These are phyloP conservation scores for Neolamprologus brichardi DNA, from an alignment of 2,113 vertebrate genomes.

Conservation along the genomic window DNA sequence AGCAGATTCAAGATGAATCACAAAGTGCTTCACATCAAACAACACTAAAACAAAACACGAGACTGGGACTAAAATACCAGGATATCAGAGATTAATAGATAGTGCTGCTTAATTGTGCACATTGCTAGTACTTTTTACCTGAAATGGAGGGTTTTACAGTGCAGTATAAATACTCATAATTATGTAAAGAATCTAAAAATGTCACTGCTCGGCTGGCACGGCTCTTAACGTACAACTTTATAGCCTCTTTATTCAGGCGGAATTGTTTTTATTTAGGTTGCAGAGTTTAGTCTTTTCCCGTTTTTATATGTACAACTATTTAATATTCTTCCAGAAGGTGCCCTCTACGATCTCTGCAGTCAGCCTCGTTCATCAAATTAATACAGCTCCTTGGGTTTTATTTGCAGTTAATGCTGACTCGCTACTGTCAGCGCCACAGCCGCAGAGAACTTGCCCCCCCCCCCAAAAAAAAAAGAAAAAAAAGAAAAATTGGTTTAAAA, in stretches of 20 bases:
- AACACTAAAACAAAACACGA: not conserved
- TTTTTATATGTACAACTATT: not conserved
- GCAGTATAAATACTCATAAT: not conserved
- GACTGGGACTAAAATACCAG: not conserved
- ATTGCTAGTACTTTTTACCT: not conserved
- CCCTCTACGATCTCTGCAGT: not conserved
- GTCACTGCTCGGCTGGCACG: not conserved
- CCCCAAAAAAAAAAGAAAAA: rapidly evolving
- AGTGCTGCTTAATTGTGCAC: not conserved
- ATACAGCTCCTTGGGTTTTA: not conserved
- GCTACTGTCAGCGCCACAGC: not conserved
- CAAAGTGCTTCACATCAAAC: not conserved
- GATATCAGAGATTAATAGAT: not conserved
- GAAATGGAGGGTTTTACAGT: not conserved
- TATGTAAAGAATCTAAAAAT: not conserved
- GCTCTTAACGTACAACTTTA: not conserved
- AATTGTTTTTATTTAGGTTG: not conserved
- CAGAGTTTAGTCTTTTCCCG: not conserved
- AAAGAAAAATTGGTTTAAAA: not conserved
- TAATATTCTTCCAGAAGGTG: not conserved
- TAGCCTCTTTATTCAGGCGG: not conserved
- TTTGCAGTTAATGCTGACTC: not conserved
- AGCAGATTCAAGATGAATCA: not conserved
- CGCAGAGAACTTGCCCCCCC: not conserved
- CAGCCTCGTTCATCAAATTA: not conserved